Percentiles rank a stretch among this genome's conserved stretches.
Conservation (phyloP, 92 coral and sea anemone species). For the Parazoanthus atlanticus region DNA sequence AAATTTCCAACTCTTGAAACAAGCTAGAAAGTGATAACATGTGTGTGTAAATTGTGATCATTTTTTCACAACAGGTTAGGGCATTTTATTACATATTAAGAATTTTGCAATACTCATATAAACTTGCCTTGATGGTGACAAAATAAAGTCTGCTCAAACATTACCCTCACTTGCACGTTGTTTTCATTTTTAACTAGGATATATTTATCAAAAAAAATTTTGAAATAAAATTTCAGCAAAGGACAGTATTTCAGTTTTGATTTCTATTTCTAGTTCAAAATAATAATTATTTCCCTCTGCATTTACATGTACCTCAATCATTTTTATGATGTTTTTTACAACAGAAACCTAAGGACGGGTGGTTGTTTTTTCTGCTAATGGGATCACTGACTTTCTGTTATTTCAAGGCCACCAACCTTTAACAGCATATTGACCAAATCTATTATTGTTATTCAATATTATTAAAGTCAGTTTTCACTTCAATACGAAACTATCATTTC, state of each 20-base stretch:
- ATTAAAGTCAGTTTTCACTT: conserved; percentile 7
- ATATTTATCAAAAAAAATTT: too few relatives aligned
- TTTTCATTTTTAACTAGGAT: neutral
- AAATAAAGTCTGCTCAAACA: neutral
- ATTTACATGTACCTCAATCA: neutral
- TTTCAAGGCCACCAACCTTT: neutral
- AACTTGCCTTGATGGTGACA: neutral
- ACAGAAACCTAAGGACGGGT: neutral
- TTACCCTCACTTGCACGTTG: neutral
- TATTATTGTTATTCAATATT: neutral
- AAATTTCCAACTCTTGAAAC: too few relatives aligned
- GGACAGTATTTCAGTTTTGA: neutral
- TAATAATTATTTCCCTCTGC: neutral
- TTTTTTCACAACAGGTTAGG: too few relatives aligned
- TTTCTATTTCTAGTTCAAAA: neutral
- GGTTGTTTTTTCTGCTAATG: neutral
- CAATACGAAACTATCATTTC: too few relatives aligned
- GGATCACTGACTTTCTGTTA: neutral
- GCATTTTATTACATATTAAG: too few relatives aligned
- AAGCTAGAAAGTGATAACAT: too few relatives aligned
- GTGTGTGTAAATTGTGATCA: too few relatives aligned
- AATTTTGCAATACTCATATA: too few relatives aligned
- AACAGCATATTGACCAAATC: neutral
- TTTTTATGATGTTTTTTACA: neutral
- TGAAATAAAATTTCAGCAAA: too few relatives aligned